Percentiles rank a stretch among this genome's conserved stretches.
These are phyloP conservation scores for Desmophyllum pertusum DNA, from an alignment of 92 coral and sea anemone species.

Conservation along the genomic window DNA sequence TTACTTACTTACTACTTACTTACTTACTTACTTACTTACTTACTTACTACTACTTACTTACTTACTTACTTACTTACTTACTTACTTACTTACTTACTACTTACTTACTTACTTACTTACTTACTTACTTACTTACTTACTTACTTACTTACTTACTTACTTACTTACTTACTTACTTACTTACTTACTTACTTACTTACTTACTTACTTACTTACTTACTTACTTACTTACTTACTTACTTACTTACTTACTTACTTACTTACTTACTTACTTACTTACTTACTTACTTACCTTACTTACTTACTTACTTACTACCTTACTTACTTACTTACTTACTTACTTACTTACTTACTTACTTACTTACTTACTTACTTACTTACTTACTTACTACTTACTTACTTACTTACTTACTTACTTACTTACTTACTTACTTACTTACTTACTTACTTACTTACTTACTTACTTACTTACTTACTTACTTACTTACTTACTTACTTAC, in stretches of 20 bases:
- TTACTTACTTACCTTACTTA: constrained; percentile 23
- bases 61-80: constrained; percentile 17
- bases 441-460: constrained; percentile 20
- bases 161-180: too few species aligned
- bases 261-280: constrained; percentile 21
- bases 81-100: too few species aligned
- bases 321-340: neutral
- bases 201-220: too few species aligned
- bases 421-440: constrained; percentile 20
- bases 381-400: too few species aligned
- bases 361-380: too few species aligned
- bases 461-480: constrained; percentile 18
- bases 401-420: constrained; percentile 13
- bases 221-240: constrained; percentile 23
- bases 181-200: too few species aligned
- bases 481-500: constrained; percentile 23
- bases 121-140: too few species aligned
- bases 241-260: constrained; percentile 23
- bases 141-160: too few species aligned
- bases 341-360: neutral
- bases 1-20: neutral
- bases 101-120: too few species aligned
- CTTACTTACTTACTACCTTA: neutral
- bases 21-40: constrained; percentile 26
- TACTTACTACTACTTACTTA: constrained; percentile 25